Evolutionary conservation across 2,888 invertebrate species (phyloP), one percentile per base, ranked within the genome.

Genomic region (Oasisia sp.): DNA sequence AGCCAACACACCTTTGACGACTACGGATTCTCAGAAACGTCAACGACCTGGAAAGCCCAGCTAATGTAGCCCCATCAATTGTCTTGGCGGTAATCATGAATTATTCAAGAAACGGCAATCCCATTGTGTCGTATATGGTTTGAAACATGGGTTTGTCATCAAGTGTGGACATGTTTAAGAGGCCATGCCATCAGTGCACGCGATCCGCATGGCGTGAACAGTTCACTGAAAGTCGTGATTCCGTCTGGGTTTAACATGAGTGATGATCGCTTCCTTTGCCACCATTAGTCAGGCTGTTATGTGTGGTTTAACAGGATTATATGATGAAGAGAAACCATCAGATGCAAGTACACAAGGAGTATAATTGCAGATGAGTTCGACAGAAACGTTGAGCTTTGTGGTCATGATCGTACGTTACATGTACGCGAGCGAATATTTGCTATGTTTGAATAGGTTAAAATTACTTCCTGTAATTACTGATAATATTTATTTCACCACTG

Each of bases 81-180:
- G 74, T 74, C 27, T 74, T 74, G 74, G 74, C 1, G 74, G 27
- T 74, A 74, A 74, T 74, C 74, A 74, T 74, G 74, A 74, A 74
- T 74, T 74, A 74, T 74, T 74, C 74, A 74, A 14, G 74, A 74
- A 74, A 19, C 14, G 74, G 27, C 19, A 27, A 74, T 74, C 74
- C n/a, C 19, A 74, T n/a, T n/a, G 74, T n/a, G 74, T 74, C 7
- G 74, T 19, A n/a, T 74, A 74, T 74, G 74, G 27, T 74, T 74
- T 74, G 74, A 74, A 74, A 74, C 27, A 74, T 74, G 74, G 74
- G 74, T n/a, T 50, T 74, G 74, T 74, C 74, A 3, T 74, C 14
- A 74, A 74, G 74, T 74, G 74, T 74, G 74, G 74, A 74, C 27
- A 74, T 74, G 74, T 74, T 74, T 74, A 74, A 74, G 27, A 74